Conservation (phyloP, 1,140 invertebrate species). For the Pachypeltis micranthus region DNA sequence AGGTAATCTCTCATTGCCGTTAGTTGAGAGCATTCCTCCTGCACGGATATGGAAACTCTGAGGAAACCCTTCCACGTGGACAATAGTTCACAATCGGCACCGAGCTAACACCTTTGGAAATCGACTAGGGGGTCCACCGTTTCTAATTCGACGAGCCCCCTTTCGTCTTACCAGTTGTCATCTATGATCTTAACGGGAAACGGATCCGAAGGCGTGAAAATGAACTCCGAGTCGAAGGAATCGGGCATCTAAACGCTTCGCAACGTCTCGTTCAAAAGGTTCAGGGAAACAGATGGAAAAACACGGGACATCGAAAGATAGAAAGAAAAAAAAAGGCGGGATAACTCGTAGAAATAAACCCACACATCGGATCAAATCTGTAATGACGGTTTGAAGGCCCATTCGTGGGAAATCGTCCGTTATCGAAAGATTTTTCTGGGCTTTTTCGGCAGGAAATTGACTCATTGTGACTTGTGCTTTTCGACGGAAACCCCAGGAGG, state of each 20-base stretch:
- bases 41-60: neutral
- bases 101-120: neutral
- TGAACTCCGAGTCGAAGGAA: neutral
- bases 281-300: no score
- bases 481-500: no score
- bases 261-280: no score
- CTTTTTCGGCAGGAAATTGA: neutral
- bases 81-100: neutral
- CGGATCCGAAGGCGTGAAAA: slow-evolving; percentile 9
- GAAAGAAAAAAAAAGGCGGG: neutral
- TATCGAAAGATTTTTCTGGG: neutral
- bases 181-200: slow-evolving; percentile 11
- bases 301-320: neutral
- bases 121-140: slow-evolving; percentile 5
- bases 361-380: slow-evolving; percentile 11
- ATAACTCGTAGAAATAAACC: slow-evolving; percentile 11
- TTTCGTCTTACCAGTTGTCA: neutral
- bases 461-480: neutral
- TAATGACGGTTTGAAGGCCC: slow-evolving; percentile 9
- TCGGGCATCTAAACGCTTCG: neutral
- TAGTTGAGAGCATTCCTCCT: neutral
- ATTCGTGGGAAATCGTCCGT: slow-evolving; percentile 10
- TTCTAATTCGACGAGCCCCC: neutral
- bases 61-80: neutral
- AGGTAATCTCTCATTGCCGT: neutral